Conservation (phyloP, 2,797 vertebrate species). For the Sibirionetta formosa region DNA sequence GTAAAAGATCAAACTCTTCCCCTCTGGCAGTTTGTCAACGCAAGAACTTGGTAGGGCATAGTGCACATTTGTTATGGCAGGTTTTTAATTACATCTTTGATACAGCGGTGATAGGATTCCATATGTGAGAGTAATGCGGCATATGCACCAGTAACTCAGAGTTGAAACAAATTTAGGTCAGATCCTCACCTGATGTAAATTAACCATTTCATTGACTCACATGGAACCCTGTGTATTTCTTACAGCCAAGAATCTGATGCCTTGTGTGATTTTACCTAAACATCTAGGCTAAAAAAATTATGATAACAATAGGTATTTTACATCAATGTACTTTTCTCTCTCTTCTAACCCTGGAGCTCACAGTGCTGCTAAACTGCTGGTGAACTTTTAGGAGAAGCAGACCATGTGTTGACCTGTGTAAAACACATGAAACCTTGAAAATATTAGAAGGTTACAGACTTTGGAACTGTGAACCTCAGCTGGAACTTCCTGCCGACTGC, state of each 20-base stretch:
- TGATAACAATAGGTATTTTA: not conserved
- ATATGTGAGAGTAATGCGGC: slow-evolving; percentile 35
- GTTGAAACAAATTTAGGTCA: slow-evolving; percentile 61
- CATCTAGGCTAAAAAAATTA: not conserved
- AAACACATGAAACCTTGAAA: slow-evolving; percentile 67
- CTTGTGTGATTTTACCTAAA: not conserved
- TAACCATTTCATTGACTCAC: not conserved
- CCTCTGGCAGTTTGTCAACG: slow-evolving; percentile 63
- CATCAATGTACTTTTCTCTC: not conserved
- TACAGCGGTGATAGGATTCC: slow-evolving; percentile 55
- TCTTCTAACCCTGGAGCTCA: not conserved
- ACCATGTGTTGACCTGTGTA: slow-evolving; percentile 66
- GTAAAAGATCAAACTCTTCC: slow-evolving; percentile 63
- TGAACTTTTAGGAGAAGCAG: slow-evolving; percentile 44
- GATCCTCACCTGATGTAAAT: slow-evolving; percentile 68
- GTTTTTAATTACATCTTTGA: slow-evolving; percentile 67
- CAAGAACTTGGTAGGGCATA: slow-evolving; percentile 52
- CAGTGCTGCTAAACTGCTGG: not conserved
- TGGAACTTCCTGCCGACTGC: slow-evolving; percentile 70
- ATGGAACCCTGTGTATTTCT: not conserved
- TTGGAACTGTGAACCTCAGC: slow-evolving; percentile 73
- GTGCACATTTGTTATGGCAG: slow-evolving; percentile 73
- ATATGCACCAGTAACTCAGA: not conserved
- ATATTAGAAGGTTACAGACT: slow-evolving; percentile 68
- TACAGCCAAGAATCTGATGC: not conserved